Evolutionary conservation across 1,140 invertebrate genomes (phyloP), one percentile per base, ranked within the genome.

Genomic region (Ptiloglossa arizonensis): DNA sequence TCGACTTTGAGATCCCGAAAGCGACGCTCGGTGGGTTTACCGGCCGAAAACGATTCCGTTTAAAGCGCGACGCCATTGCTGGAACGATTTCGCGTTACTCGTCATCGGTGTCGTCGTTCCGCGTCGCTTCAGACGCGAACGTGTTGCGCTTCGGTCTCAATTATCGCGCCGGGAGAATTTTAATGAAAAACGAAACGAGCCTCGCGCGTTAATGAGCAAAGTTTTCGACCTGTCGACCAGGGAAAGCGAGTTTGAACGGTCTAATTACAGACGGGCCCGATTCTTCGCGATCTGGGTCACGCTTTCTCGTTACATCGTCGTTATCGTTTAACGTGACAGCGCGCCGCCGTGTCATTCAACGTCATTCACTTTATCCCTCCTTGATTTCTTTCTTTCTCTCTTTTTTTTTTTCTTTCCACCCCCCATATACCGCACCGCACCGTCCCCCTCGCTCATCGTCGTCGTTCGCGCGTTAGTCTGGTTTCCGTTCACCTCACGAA

Each of bases 201-300:
- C 19, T 38, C 44, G 41, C 41, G 35, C 24, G 32, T 76, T 74
- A 59, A 76, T 59, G 54, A 76, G 64, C 73, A 60, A 76, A 50
- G 44, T 76, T 76, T 59, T 50, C 73, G 46, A 24, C 63, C 19
- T 67, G 64, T 59, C 52, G 68, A 68, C 63, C n/a, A 3, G 15
- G 62, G 67, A 46, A 48, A 60, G 54, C 32, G 44, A 69, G 24
- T 27, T 60, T 69, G 73, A 76, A 76, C 54, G 66, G 24, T 76
- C 66, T 76, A 76, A 76, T 76, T 75, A 75, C 73, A 41, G 54
- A 17, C 24, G 54, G 48, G 38, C n/a, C n/a, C 44, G 73, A 76
- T 76, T 76, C 54, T 69, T 60, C 54, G 66, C 59, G 46, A 76
- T 76, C 32, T 35, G 22, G 41, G 54, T 32, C 48, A 17, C 60